phyloP scores from a whole-genome alignment of 2,113 vertebrate genomes.

The Scalopus aquaticus region DNA sequence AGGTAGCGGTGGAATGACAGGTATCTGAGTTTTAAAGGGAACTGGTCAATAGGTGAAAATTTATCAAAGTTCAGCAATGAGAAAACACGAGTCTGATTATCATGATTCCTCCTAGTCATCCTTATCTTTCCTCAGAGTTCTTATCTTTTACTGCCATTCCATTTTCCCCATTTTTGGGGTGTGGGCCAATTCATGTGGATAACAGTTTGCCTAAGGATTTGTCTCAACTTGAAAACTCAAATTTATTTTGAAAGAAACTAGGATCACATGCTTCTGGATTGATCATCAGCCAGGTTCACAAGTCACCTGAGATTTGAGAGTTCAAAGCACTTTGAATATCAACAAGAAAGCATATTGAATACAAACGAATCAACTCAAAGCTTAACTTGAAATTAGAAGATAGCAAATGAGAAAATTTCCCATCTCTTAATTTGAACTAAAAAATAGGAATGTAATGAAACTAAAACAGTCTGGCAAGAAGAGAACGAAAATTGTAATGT shows the following conservation, averaged over 20 bases:
- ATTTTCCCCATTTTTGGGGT: not conserved
- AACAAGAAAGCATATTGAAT: constrained; percentile 8
- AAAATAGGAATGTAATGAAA: not conserved
- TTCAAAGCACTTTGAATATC: not conserved
- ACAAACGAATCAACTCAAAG: constrained; percentile 34
- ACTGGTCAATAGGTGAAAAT: not conserved
- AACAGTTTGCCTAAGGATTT: not conserved
- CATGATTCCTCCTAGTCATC: not conserved
- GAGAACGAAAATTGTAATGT: not conserved
- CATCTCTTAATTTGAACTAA: not conserved
- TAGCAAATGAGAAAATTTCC: not conserved
- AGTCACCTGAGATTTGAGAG: not conserved
- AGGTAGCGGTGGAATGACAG: not conserved
- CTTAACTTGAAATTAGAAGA: not conserved
- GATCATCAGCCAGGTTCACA: not conserved
- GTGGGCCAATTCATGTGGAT: not conserved
- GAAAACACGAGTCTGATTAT: not conserved
- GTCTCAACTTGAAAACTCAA: not conserved
- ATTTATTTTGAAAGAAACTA: constrained; percentile 29
- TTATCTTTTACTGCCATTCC: not conserved
- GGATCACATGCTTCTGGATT: not conserved
- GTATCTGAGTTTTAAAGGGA: not conserved
- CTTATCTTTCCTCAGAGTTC: not conserved
- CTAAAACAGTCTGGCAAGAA: not conserved
- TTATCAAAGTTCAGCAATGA: not conserved